Base-by-base conservation (phyloP, 2,888 invertebrate species). In the Clanis bilineata region DNA sequence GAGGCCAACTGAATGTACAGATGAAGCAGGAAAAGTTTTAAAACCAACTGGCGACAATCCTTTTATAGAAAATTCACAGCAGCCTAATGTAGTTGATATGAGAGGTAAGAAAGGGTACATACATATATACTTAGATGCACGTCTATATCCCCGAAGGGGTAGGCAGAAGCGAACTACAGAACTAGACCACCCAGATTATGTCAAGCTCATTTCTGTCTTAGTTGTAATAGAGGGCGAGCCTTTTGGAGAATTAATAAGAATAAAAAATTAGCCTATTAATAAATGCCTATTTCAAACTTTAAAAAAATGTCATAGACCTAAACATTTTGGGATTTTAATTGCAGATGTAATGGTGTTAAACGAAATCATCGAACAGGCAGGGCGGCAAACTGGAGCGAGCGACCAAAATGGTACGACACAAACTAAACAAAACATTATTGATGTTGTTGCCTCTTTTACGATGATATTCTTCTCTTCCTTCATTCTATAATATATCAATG, bases 301-400 rank as follows among this genome's bases (percentile, higher is more conserved):
- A n/a, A n/a, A n/a, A n/a, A n/a, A n/a, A n/a, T n/a, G n/a, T n/a
- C n/a, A n/a, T n/a, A n/a, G n/a, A n/a, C n/a, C n/a, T n/a, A n/a
- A n/a, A n/a, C n/a, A n/a, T n/a, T n/a, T n/a, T n/a, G n/a, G n/a
- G n/a, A n/a, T n/a, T n/a, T n/a, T n/a, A n/a, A 55, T 88, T 93
- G 58, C 93, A 98, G 98, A 99, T 94, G 98, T 98, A 66, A 97
- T 98, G 97, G 98, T 98, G 75, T 93, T 98, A 78, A 98, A 98
- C 85, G 98, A 98, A 87, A 98, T 99, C 79, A 97, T 98, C 76
- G 98, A 98, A 85, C 98, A 98, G 93, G 98, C 98, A 63, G 96
- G 97, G 72, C 94, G 96, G 83, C 97, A 97, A 81, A 97, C 97
- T 91, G 94, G 96, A 81, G 95, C 95, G 63, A 96, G 96, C 82